Percentiles rank a stretch among this genome's conserved stretches.
Conservation (phyloP, 2,113 vertebrate species). For the Willisornis vidua region DNA sequence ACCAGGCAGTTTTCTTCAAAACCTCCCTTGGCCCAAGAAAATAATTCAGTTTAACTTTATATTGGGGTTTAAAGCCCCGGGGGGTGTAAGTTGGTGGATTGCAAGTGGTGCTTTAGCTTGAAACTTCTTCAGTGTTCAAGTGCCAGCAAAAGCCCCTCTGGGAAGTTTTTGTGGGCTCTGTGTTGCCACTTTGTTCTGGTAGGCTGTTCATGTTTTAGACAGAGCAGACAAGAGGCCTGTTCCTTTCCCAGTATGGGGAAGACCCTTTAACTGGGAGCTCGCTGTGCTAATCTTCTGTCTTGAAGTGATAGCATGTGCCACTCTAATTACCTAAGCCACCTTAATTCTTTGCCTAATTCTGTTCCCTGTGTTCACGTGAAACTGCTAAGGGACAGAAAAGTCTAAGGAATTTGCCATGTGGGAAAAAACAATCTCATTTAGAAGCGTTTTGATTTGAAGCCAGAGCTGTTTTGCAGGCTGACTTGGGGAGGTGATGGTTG, state of each 20-base stretch:
- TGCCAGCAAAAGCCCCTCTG: background rate
- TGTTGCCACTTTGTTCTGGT: background rate
- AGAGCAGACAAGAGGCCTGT: background rate
- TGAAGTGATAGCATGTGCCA: slow-evolving; percentile 66
- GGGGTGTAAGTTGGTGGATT: background rate
- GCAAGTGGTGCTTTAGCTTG: background rate
- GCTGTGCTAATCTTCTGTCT: slow-evolving; percentile 53
- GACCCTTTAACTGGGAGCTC: slow-evolving; percentile 42
- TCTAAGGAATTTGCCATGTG: slow-evolving; percentile 52
- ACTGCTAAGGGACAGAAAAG: slow-evolving; percentile 55
- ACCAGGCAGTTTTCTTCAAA: background rate
- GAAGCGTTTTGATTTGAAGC: slow-evolving; percentile 22
- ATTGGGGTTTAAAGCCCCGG: background rate
- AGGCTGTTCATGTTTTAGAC: background rate
- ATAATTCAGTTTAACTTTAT: background rate
- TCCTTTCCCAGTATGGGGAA: background rate
- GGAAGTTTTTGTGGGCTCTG: background rate
- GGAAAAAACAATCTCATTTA: background rate
- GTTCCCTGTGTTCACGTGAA: slow-evolving; percentile 65
- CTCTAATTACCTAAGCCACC: slow-evolving; percentile 68
- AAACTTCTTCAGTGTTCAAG: background rate
- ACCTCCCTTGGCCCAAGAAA: background rate
- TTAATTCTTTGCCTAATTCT: slow-evolving; percentile 64
- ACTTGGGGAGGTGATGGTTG: background rate
- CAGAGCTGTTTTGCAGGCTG: background rate